phyloP scores from a whole-genome alignment of 2,113 vertebrate genomes.

The human region GRCh38 chr4:189648501-189649000 shows the following conservation, averaged over 20 bases:
- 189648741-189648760: constrained; percentile 58
- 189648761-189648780: constrained; percentile 72
- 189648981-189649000: constrained; percentile 56
- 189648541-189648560: background rate
- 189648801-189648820: constrained; percentile 67
- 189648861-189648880: constrained; percentile 60
- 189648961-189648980: constrained; percentile 74
- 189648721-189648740: constrained; percentile 73
- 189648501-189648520: constrained; percentile 14
- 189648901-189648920: constrained; percentile 73
- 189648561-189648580: constrained; percentile 22
- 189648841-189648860: constrained; percentile 43
- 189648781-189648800: constrained; percentile 47
- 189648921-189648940: constrained; percentile 75
- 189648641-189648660: constrained; percentile 68
- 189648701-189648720: constrained; percentile 57
- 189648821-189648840: constrained; percentile 47
- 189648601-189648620: constrained; percentile 62
- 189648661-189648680: constrained; percentile 53
- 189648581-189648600: constrained; percentile 46
- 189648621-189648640: constrained; percentile 57
- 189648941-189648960: constrained; percentile 66
- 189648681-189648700: constrained; percentile 64
- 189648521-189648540: constrained; percentile 63
- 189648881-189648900: constrained; percentile 52